Conservation (phyloP, 2,888 invertebrate species). For the Rambutsinella grinnellia region DNA sequence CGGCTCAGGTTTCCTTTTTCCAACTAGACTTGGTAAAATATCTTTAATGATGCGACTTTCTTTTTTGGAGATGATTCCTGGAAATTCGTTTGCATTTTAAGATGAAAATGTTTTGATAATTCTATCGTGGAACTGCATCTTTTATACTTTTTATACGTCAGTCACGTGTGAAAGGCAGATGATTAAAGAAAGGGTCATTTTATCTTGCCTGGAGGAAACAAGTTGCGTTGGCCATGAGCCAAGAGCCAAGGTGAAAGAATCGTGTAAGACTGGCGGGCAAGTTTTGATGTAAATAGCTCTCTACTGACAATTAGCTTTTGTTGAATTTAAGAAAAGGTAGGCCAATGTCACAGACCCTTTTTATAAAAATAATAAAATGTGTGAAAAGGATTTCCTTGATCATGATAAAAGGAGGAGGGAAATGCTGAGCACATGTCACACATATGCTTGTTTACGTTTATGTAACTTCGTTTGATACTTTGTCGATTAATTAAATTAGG, state of each 20-base stretch:
- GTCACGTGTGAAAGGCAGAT: neutral
- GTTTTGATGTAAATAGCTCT: too few species aligned
- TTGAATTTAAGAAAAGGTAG: slow-evolving; percentile 54
- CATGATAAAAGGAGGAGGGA: neutral
- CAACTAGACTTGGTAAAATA: neutral
- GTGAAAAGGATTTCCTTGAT: neutral
- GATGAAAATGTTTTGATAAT: neutral
- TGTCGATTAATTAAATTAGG: slow-evolving; percentile 8
- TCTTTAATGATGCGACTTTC: neutral
- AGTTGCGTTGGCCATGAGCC: neutral
- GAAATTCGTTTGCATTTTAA: neutral
- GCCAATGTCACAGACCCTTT: slow-evolving; percentile 62
- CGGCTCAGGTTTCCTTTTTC: slow-evolving; percentile 36
- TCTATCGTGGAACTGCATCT: neutral
- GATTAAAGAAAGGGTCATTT: slow-evolving; percentile 5
- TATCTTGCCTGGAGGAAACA: neutral
- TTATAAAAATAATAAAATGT: neutral
- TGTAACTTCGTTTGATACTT: neutral
- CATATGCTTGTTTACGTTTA: neutral
- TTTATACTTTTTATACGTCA: neutral
- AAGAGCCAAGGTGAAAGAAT: neutral
- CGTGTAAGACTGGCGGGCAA: too few species aligned
- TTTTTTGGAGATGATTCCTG: neutral
- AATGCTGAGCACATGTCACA: neutral
- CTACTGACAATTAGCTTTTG: neutral